Base-by-base conservation (phyloP, 2,113 vertebrate species). In the Ameiurus melas region DNA sequence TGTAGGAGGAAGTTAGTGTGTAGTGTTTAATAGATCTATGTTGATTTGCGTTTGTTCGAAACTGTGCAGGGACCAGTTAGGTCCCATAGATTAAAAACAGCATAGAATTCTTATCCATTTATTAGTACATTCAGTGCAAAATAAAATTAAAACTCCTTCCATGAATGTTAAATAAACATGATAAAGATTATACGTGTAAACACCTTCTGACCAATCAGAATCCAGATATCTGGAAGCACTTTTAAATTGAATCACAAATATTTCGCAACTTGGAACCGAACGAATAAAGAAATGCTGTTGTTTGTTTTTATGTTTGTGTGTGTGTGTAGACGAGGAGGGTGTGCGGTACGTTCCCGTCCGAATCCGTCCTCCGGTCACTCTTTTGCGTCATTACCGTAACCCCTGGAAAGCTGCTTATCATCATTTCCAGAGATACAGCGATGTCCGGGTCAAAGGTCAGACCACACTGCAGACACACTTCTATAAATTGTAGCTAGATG, bases 331-430 rank as follows among this genome's bases (percentile, higher is more conserved):
- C 93, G 98, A 99, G 91, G 98, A 99, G 92, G 98, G 98, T 20
- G 98, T 99, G 1, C 95, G 98, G 5, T 99, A 99, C 0, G 98
- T 99, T 4, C 98, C 97, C 0, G 97, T 98, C 84, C 95, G 95
- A 25, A 97, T 97, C 13, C 93, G 98, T 57, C 98, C 98, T 0
- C 98, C 98, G 0, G 97, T 99, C 87, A 99, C 98, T 0, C 93
- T 99, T 89, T 96, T 99, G 6, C 96, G 97, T 0, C 98, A 99
- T 62, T 99, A 99, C 83, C 96, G 98, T 78, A 99, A 99, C 90
- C 98, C 98, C 27, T 99, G 98, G 98, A 99, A 99, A 93, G 98
- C 98, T 0, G 98, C 98, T 0, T 99, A 99, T 92, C 98, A 99
- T 92, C 98, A 99, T 94, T 99, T 99, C 83, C 98, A 99, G 95